phyloP scores from a whole-genome alignment of 1,140 invertebrate genomes.

The Anthonomus grandis region DNA sequence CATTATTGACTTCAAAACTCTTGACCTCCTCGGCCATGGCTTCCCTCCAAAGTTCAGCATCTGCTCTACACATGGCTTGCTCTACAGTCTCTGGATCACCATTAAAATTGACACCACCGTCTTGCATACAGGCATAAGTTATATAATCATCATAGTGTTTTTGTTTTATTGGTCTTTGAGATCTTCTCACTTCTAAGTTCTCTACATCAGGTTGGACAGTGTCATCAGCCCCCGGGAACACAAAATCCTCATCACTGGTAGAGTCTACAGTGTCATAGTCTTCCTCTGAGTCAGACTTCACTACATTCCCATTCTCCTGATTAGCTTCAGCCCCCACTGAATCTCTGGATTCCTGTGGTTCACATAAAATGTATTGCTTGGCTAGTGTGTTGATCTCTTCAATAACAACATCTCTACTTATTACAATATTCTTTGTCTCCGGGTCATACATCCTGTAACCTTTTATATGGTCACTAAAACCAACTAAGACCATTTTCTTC shows the following conservation, averaged over 20 bases:
- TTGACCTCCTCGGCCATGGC: slow-evolving; percentile 39
- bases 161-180: slow-evolving; percentile 21
- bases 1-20: slow-evolving; percentile 40
- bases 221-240: neutral
- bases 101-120: too few relatives aligned
- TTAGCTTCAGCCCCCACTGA: neutral
- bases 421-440: slow-evolving; percentile 31
- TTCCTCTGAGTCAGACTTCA: neutral
- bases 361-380: too few relatives aligned
- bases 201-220: neutral
- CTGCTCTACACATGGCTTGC: slow-evolving; percentile 32
- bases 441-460: slow-evolving; percentile 35
- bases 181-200: slow-evolving; percentile 10
- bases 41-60: slow-evolving; percentile 36
- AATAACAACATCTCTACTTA: slow-evolving; percentile 41
- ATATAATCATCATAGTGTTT: slow-evolving; percentile 26
- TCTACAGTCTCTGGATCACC: slow-evolving; percentile 21
- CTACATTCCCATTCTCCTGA: neutral
- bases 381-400: slow-evolving; percentile 33
- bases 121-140: slow-evolving; percentile 14
- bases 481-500: slow-evolving; percentile 32
- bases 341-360: neutral
- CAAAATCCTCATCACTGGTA: neutral
- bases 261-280: neutral
- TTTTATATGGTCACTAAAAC: slow-evolving; percentile 28